Conservation (phyloP, 2,113 vertebrate genomes). For the Neodon shergylaensis region DNA sequence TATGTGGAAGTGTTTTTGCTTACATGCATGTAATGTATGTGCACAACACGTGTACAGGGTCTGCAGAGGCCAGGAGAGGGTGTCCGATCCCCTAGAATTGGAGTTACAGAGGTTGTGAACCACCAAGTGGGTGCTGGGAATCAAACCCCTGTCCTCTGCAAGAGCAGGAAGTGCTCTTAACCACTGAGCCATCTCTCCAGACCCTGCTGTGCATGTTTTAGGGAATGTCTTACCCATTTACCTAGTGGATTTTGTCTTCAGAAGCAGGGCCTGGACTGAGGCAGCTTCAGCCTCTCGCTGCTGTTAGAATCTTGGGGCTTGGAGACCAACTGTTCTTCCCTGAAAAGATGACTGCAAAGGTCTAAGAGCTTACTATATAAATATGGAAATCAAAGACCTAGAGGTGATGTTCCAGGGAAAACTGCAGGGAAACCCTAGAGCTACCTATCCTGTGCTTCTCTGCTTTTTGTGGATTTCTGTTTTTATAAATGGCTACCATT, state of each 20-base stretch:
- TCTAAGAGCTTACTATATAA: not conserved
- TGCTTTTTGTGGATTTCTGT: not conserved
- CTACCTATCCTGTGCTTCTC: not conserved
- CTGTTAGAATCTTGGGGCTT: not conserved
- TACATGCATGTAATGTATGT: too few species aligned
- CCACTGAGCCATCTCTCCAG: too few species aligned
- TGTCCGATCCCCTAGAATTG: too few species aligned
- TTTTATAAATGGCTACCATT: not conserved
- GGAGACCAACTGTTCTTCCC: conserved; percentile 9
- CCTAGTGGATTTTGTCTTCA: not conserved
- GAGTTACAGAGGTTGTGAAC: too few species aligned
- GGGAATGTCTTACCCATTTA: not conserved
- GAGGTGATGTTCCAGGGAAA: not conserved
- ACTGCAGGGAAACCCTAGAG: not conserved
- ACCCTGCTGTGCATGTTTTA: not conserved
- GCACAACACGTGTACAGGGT: too few species aligned
- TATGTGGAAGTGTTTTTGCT: too few species aligned
- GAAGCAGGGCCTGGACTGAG: not conserved
- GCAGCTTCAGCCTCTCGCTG: not conserved
- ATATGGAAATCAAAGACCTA: not conserved
- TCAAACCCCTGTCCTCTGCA: too few species aligned
- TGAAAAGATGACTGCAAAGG: not conserved
- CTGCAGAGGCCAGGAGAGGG: too few species aligned
- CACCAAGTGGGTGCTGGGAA: too few species aligned
- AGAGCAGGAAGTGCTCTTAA: too few species aligned